A percentile compares a stretch with the other conserved stretches of the same genome.
Evolutionary conservation across 2,888 invertebrate species (phyloP).

Genomic region (Cantharis flavilabris): DNA sequence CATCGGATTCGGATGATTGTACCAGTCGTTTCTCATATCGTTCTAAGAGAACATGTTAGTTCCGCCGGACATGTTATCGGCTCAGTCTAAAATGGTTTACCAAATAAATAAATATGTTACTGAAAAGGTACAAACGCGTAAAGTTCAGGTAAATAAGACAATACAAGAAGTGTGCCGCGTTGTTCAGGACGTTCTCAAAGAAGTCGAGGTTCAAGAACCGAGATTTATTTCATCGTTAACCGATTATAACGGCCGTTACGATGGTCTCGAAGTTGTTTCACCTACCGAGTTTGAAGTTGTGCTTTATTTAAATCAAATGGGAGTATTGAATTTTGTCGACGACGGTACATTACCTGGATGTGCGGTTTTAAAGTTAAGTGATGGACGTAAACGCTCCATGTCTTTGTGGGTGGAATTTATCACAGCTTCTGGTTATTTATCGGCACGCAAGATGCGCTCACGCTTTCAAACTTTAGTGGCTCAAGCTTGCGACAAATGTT

Average conservation of each 20-base stretch:
- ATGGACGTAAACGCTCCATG: constrained; percentile 95
- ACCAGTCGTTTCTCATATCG: constrained; percentile 38
- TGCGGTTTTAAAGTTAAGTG: constrained; percentile 91
- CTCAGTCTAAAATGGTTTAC: constrained; percentile 92
- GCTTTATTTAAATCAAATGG: constrained; percentile 96
- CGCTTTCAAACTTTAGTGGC: constrained; percentile 89
- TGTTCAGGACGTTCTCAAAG: constrained; percentile 92
- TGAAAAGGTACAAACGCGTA: constrained; percentile 85
- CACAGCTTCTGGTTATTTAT: constrained; percentile 92
- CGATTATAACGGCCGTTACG: constrained; percentile 87
- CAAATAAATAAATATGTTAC: constrained; percentile 94
- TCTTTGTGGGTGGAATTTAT: constrained; percentile 98
- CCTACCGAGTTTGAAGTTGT: constrained; percentile 94
- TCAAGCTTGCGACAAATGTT: constrained; percentile 90
- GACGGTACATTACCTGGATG: constrained; percentile 93
- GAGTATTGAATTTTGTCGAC: constrained; percentile 95
- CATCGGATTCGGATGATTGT: constrained; percentile 39
- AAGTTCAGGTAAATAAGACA: constrained; percentile 83
- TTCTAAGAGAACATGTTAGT: constrained; percentile 73
- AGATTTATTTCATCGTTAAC: constrained; percentile 89
- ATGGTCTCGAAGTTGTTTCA: constrained; percentile 91
- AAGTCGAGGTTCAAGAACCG: constrained; percentile 94
- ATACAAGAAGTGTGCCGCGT: constrained; percentile 89
- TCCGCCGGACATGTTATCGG: constrained; percentile 91
- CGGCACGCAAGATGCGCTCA: constrained; percentile 91